Evolutionary conservation across 2,797 vertebrate genomes (phyloP).

Genomic region (Melanotaenia pygmaea): DNA sequence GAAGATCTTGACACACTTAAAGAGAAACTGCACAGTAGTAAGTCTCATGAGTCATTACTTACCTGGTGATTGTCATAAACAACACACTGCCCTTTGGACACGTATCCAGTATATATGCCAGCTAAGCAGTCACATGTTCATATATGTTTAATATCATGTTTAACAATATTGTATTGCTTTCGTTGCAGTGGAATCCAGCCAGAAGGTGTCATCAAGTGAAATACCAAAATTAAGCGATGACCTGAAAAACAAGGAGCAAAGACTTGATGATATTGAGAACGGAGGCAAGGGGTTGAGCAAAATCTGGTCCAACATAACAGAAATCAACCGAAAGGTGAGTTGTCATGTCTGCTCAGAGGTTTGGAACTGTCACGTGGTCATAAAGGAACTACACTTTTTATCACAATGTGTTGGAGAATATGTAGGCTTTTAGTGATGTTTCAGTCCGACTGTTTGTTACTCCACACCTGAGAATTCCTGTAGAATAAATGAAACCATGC

Average conservation of each 20-base stretch:
- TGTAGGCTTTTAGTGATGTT: background rate
- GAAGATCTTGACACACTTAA: conserved; percentile 94
- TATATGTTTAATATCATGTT: conserved; percentile 15
- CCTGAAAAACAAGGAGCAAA: conserved; percentile 88
- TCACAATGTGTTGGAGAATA: background rate
- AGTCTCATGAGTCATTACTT: conserved; percentile 54
- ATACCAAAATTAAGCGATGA: conserved; percentile 95
- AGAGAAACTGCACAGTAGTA: conserved; percentile 93
- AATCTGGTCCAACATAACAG: conserved; percentile 95
- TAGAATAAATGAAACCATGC: background rate
- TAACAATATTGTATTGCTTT: conserved; percentile 35
- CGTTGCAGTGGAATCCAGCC: conserved; percentile 92
- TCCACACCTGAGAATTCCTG: too few relatives aligned
- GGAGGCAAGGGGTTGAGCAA: conserved; percentile 90
- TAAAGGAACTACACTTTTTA: background rate
- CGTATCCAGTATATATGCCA: background rate
- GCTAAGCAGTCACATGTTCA: background rate
- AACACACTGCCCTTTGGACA: conserved; percentile 4
- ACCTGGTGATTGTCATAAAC: conserved; percentile 23
- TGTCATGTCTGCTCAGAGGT: background rate
- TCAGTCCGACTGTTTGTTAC: background rate
- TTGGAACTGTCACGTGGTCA: background rate
- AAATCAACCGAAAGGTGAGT: conserved; percentile 93
- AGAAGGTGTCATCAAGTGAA: conserved; percentile 92
- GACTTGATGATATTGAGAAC: conserved; percentile 88